Base-by-base conservation (phyloP, 1,140 invertebrate genomes). In the Leptoteleia sp. region DNA sequence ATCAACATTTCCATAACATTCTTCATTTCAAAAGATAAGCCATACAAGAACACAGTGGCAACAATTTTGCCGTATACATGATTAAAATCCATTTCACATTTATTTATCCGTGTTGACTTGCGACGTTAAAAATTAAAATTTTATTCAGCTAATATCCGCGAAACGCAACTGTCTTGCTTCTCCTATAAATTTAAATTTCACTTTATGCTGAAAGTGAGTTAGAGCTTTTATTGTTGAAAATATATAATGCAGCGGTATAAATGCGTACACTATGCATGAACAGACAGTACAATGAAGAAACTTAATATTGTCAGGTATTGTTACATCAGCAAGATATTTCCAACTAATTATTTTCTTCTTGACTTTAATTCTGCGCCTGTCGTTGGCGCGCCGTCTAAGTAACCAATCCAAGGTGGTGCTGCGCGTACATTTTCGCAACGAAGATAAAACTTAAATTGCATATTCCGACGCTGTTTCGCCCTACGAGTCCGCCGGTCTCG, bases 361-460 rank as follows among this genome's bases (percentile, higher is more conserved):
- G 65, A 62, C 73, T 76, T 64, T 38, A 76, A 76, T 76, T 76
- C 65, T 37, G 64, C 37, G 55, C 72, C 64, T 76, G 72, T 76
- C 72, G 62, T 76, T 68, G 71, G 42, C 16, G 57, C 33, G 33
- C 48, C 29, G 73, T 70, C 55, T 70, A 70, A 76, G 73, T 70
- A 76, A 76, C 73, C 73, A 76, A 76, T 70, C 64, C 73, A 61
- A 62, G 73, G 48, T 68, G 64, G 47, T 62, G 17, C 12, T 37
- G 19, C 47, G 43, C 35, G 64, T 64, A 76, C 64, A 76, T 76
- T 76, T 64, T 76, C 55, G 40, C 73, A 62, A 54, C 62, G 72
- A 48, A 67, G 72, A 76, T 76, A 76, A 76, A 76, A 76, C 73
- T 76, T 62, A 70, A 76, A 76, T 76, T 76, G 73, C 73, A 68